These are phyloP conservation scores for Pseudochirops cupreus DNA, from an alignment of 2,797 vertebrate genomes.

Conservation along the genomic window DNA sequence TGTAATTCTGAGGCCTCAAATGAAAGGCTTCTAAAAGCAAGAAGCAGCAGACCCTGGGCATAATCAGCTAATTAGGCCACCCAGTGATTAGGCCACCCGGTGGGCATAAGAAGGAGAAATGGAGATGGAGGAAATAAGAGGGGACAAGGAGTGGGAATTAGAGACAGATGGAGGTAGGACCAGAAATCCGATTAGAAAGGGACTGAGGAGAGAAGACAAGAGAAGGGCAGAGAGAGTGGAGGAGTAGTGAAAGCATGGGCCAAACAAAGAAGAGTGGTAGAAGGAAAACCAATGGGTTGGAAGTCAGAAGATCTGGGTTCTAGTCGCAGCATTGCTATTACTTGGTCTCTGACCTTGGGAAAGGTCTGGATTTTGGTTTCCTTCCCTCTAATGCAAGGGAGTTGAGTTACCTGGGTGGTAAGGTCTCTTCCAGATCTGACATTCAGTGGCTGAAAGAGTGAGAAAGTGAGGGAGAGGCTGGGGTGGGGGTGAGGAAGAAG, in stretches of 20 bases:
- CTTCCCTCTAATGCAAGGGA: neutral
- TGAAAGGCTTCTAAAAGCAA: conserved; percentile 63
- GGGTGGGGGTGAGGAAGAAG: neutral
- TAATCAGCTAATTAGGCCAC: conserved; percentile 76
- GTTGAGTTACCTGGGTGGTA: neutral
- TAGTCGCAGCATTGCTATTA: neutral
- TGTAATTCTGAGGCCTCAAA: conserved; percentile 2
- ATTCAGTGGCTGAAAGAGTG: conserved; percentile 39
- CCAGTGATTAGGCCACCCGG: conserved; percentile 57
- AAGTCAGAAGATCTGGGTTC: neutral
- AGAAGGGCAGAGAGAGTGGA: neutral
- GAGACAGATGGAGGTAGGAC: neutral
- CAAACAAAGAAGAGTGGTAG: neutral
- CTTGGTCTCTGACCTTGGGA: neutral
- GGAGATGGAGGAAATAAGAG: neutral
- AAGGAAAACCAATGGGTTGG: neutral
- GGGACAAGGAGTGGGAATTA: neutral
- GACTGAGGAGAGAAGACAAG: neutral
- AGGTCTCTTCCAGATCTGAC: neutral
- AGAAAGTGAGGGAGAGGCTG: conserved; percentile 58
- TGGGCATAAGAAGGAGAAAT: neutral
- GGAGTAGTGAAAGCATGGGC: neutral
- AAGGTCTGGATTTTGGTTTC: neutral
- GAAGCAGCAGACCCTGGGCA: conserved; percentile 62
- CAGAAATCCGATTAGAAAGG: neutral